These are phyloP conservation scores for Dicrurus megarhynchus DNA, from an alignment of 2,113 vertebrate species.

Conservation along the genomic window DNA sequence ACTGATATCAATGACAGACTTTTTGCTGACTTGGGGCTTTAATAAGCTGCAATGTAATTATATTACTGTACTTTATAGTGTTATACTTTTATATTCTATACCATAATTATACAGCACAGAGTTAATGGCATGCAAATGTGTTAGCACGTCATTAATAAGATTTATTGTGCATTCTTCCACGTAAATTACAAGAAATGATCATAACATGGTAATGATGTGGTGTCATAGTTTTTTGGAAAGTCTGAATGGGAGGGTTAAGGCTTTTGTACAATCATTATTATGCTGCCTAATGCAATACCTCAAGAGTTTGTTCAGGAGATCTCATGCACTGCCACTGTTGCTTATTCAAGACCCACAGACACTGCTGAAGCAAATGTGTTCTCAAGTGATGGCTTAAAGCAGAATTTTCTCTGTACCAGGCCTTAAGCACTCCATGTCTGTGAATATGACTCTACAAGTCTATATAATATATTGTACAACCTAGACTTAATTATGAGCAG, in stretches of 20 bases:
- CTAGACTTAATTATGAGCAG: neutral
- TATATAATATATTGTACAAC: neutral
- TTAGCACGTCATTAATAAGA: neutral
- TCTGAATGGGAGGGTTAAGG: neutral
- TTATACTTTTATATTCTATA: neutral
- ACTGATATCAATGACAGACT: neutral
- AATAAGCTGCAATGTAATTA: slow-evolving; percentile 20
- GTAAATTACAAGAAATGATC: neutral
- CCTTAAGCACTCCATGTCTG: neutral
- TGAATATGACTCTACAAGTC: neutral
- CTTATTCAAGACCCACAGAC: neutral
- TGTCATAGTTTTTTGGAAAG: neutral
- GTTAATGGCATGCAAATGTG: slow-evolving; percentile 11
- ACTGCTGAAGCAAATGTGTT: neutral
- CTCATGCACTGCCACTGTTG: neutral
- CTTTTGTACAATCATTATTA: neutral
- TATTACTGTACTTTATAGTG: neutral
- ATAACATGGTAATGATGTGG: neutral
- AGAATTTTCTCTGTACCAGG: neutral
- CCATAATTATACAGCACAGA: slow-evolving; percentile 6
- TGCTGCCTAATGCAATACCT: neutral
- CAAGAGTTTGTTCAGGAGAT: neutral
- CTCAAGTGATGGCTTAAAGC: neutral
- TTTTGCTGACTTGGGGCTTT: neutral
- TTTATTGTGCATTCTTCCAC: neutral